These are phyloP conservation scores for Podarcis siculus DNA, from an alignment of 2,797 vertebrate genomes.

Conservation along the genomic window DNA sequence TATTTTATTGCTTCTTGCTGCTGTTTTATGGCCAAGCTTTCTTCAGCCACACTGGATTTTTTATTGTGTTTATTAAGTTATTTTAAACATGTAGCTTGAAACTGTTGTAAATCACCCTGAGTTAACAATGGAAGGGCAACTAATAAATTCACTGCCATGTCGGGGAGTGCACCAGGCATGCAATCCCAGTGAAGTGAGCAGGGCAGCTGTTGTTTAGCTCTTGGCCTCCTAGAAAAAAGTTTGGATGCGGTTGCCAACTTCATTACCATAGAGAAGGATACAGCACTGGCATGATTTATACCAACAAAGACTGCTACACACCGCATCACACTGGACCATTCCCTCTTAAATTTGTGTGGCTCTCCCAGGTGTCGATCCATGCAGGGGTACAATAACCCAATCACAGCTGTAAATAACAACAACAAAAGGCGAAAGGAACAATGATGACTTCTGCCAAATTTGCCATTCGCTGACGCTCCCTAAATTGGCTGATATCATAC, in stretches of 20 bases:
- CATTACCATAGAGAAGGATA: slow-evolving; percentile 83
- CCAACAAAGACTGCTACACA: slow-evolving; percentile 97
- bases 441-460: slow-evolving; percentile 23
- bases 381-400: slow-evolving; percentile 95
- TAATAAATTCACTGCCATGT: background rate
- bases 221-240: slow-evolving; percentile 44
- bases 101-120: background rate
- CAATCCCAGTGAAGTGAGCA: background rate
- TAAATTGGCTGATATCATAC: too few relatives aligned
- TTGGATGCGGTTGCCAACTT: slow-evolving; percentile 42
- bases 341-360: slow-evolving; percentile 95
- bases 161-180: background rate
- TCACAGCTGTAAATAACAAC: slow-evolving; percentile 81
- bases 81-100: background rate
- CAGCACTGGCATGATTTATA: slow-evolving; percentile 97
- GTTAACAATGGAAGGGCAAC: background rate
- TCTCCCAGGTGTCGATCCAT: slow-evolving; percentile 92
- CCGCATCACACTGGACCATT: slow-evolving; percentile 98
- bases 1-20: background rate
- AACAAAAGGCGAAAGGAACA: slow-evolving; percentile 33
- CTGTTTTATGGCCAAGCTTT: background rate
- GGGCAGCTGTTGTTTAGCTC: slow-evolving; percentile 3
- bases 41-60: background rate
- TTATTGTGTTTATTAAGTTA: background rate
- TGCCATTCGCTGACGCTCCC: background rate